phyloP scores from a whole-genome alignment of 2,797 vertebrate species.

The Gouania willdenowi region DNA sequence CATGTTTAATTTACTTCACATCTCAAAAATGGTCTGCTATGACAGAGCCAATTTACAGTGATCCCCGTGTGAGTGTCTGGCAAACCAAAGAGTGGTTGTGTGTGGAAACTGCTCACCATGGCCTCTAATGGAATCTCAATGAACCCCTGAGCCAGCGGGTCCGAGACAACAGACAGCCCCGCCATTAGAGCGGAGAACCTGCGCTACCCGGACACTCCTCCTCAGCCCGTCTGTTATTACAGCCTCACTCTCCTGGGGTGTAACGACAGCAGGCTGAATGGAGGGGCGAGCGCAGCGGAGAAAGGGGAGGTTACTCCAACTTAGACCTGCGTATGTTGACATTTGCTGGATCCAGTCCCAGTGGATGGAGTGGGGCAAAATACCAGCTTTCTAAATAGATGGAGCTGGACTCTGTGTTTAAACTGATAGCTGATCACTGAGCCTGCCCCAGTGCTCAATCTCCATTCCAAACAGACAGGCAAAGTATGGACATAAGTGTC shows the following conservation, averaged over 20 bases:
- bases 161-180: conserved; percentile 56
- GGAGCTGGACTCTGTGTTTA: conserved; percentile 72
- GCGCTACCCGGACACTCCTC: conserved; percentile 61
- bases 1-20: conserved; percentile 79
- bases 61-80: conserved; percentile 70
- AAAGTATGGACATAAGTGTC: conserved; percentile 42
- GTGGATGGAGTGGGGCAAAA: conserved; percentile 22
- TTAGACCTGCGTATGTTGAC: conserved; percentile 64
- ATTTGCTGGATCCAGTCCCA: conserved; percentile 57
- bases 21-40: conserved; percentile 70
- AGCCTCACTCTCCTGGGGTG: conserved; percentile 57
- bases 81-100: conserved; percentile 50
- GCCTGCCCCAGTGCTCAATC: conserved; percentile 53
- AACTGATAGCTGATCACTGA: conserved; percentile 66
- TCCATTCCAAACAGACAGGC: conserved; percentile 56
- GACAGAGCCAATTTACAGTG: conserved; percentile 75
- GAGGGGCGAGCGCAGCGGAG: conserved; percentile 9
- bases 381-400: conserved; percentile 70
- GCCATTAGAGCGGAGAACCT: conserved; percentile 57
- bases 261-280: conserved; percentile 28
- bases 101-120: conserved; percentile 38
- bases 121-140: conserved; percentile 77
- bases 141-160: conserved; percentile 57
- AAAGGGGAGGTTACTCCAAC: conserved; percentile 61
- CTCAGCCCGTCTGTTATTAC: conserved; percentile 68